Base-by-base conservation (phyloP, 2,113 vertebrate species). In the Anas platyrhynchos region DNA sequence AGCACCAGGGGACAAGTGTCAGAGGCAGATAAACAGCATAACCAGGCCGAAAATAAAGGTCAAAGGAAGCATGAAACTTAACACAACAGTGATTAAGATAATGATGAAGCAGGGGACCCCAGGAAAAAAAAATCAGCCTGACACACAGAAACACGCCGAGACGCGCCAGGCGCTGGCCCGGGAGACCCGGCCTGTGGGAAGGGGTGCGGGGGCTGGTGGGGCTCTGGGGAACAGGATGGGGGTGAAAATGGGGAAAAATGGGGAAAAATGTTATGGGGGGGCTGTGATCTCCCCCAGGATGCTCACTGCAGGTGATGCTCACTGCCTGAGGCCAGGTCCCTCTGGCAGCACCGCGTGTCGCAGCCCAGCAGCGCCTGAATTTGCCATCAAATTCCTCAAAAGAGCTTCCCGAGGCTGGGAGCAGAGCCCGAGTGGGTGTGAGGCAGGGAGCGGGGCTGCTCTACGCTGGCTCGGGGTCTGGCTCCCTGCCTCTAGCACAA, bases 51-150 rank as follows among this genome's bases (percentile, higher is more conserved):
- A 98, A 98, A 91, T 97, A 97, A 97, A 97, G 98, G 98, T 98
- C 98, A 98, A 96, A 97, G 94, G 94, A 98, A 98, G 98, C 98
- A 97, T 96, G 95, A 98, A 98, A 99, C 97, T 95, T 96, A 98
- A 98, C 97, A 98, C 98, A 98, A 98, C 97, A 96, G 97, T 97
- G 98, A 98, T 99, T 98, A 97, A 97, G 97, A 98, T 97, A 97
- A 97, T 97, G 97, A 98, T 96, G 96, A 97, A 96, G 96, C 96
- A 82, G 92, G 95, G 96, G 89, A 97, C 88, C 83, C 91, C 84
- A 68, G 93, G 93, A 59, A 11, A 86, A 78, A 75, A 56, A 75
- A 5, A 4, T 2, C 44, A 48, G 27, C 13, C 52, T 56, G 54
- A 76, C 41, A 83, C 69, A 73, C 50, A 74, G 62, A 93, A 69